Evolutionary conservation across 1,140 invertebrate species (phyloP), one percentile per base, ranked within the genome.

Genomic region (Magallana ariakensis): DNA sequence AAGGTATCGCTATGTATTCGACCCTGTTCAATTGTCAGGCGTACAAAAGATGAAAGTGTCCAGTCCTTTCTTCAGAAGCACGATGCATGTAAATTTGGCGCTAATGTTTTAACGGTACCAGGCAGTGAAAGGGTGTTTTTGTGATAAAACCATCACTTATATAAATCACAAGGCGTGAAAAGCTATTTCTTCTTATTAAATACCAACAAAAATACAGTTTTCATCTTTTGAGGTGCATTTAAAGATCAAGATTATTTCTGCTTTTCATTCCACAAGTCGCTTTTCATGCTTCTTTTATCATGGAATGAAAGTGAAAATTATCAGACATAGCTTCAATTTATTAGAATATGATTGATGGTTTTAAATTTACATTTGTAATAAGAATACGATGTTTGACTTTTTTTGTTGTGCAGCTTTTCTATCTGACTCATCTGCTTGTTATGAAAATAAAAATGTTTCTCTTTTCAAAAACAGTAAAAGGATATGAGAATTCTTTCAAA

Each of bases 121-220:
- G 66, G 66, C 66, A 11, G 66, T 75, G 66, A 33, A 75, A 26
- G 66, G 66, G 66, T 75, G 66, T 75, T 75, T 70, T 75, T 75
- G 66, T 75, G 22, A 75, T 75, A 75, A 75, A 75, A 19, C 19
- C 66, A 22, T 75, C 66, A 75, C 66, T 75, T 75, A 75, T 75
- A 75, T 75, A 75, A 75, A 75, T 75, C 22, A 75, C 66, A 75
- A 26, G 22, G 66, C 66, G 66, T 75, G 22, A 75, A 75, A 75
- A 75, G 66, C 66, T 75, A 75, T 75, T 75, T 75, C 66, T 75
- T 75, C 66, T 75, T 75, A 75, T 75, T 75, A 75, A 75, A 75
- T 75, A 75, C 22, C 66, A 75, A 75, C 66, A 75, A 75, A 75
- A 75, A 75, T 75, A 75, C 66, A 13, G 15, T 75, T 75, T 22